These are phyloP conservation scores for Tiaroga cobitis DNA, from an alignment of 2,797 vertebrate genomes.

Conservation along the genomic window DNA sequence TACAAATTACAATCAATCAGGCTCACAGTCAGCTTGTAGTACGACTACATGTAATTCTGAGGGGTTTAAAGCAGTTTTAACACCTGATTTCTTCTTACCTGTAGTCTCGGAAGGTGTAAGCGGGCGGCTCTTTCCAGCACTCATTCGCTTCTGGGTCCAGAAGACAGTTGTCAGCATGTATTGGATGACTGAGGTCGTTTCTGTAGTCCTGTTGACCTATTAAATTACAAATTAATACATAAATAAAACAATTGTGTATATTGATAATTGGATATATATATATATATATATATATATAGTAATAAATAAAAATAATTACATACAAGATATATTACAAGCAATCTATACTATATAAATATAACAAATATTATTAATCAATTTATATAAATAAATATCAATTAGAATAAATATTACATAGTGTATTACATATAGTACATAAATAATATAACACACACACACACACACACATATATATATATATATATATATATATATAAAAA, in stretches of 20 bases:
- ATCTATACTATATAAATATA: no score
- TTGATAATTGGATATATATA: fast-evolving
- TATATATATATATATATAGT: not conserved
- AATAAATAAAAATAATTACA: no score
- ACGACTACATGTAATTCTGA: not conserved
- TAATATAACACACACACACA: no score
- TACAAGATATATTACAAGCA: no score
- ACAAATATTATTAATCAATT: no score
- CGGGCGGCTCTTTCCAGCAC: constrained; percentile 96
- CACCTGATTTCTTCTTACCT: constrained; percentile 76
- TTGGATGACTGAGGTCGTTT: constrained; percentile 95
- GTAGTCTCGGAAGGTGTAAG: constrained; percentile 95
- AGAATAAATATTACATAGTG: no score
- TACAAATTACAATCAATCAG: not conserved
- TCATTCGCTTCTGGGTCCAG: constrained; percentile 92
- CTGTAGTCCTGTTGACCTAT: constrained; percentile 92
- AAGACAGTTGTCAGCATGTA: constrained; percentile 97
- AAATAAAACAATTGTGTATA: not conserved
- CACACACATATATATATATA: no score
- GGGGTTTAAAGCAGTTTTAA: not conserved
- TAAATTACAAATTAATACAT: not conserved
- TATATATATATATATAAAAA: no score
- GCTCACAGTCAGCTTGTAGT: not conserved
- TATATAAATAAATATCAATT: no score
- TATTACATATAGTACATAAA: no score